phyloP scores from a whole-genome alignment of 2,888 invertebrate species.

The Trypoxylon attenuatum region DNA sequence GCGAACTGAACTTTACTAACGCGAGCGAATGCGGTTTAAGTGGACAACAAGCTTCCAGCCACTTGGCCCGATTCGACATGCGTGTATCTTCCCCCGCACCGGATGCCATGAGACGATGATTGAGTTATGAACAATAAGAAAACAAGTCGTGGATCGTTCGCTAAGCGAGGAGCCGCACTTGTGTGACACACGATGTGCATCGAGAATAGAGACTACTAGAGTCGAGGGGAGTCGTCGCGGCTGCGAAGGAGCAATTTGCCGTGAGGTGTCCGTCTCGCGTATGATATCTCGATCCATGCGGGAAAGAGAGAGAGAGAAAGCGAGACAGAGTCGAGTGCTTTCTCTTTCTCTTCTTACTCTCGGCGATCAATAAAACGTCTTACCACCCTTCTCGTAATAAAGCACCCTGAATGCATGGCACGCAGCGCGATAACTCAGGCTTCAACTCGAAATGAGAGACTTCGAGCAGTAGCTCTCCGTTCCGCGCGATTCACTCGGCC shows the following conservation, averaged over 20 bases:
- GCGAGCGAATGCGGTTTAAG: conserved; percentile 39
- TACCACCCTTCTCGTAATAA: background rate
- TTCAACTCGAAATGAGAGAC: background rate
- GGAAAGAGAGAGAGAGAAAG: no score
- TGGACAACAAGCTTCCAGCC: conserved; percentile 42
- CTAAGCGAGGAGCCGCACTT: conserved; percentile 9
- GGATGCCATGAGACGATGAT: conserved; percentile 49
- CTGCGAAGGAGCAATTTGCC: no score
- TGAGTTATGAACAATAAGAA: conserved; percentile 51
- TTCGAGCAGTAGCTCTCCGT: no score
- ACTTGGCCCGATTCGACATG: conserved; percentile 43
- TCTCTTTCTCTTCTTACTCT: background rate
- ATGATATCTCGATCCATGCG: no score
- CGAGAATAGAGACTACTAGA: conserved; percentile 38
- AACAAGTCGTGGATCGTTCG: conserved; percentile 39
- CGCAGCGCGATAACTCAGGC: background rate
- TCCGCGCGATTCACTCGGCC: no score
- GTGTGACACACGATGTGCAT: conserved; percentile 25
- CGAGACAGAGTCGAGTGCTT: no score
- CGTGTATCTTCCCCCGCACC: conserved; percentile 30
- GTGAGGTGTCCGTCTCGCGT: no score
- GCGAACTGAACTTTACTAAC: conserved; percentile 41
- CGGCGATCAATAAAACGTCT: background rate
- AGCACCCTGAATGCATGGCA: background rate
- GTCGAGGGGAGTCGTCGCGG: no score